phyloP scores from a whole-genome alignment of 2,888 invertebrate genomes.

The Andrena bucephala region DNA sequence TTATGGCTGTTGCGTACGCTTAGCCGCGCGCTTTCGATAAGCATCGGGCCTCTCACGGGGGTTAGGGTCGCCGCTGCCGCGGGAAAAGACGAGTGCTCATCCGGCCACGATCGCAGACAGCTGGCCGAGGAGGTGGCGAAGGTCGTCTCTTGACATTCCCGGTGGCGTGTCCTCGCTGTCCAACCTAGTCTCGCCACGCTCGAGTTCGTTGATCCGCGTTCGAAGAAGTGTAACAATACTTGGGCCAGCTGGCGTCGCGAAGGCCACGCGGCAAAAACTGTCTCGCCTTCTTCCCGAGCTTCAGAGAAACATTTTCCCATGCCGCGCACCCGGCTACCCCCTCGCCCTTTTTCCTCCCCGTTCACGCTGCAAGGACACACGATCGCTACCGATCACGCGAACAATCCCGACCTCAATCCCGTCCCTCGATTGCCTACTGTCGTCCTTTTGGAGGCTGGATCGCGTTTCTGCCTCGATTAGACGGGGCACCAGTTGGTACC shows the following conservation, averaged over 20 bases:
- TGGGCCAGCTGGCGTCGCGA: slow-evolving; percentile 13
- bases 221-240: slow-evolving; percentile 52
- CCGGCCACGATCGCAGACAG: slow-evolving; percentile 24
- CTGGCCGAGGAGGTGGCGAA: slow-evolving; percentile 66
- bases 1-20: slow-evolving; percentile 55
- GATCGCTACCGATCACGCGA: slow-evolving; percentile 28
- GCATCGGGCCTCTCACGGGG: slow-evolving; percentile 65
- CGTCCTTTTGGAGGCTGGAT: slow-evolving; percentile 12
- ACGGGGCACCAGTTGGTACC: not conserved
- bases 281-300: slow-evolving; percentile 25
- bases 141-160: slow-evolving; percentile 75
- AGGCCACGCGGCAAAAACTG: slow-evolving; percentile 27
- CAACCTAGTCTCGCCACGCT: slow-evolving; percentile 43
- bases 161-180: slow-evolving; percentile 48
- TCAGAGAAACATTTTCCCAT: slow-evolving; percentile 31
- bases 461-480: slow-evolving; percentile 29
- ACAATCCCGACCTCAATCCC: not conserved
- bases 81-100: slow-evolving; percentile 49
- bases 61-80: slow-evolving; percentile 46
- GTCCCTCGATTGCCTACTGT: not conserved
- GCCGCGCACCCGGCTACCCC: not conserved
- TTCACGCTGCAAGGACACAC: not conserved
- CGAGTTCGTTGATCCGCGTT: slow-evolving; percentile 66
- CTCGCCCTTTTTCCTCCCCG: not conserved
- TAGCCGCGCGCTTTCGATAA: slow-evolving; percentile 66